Percentiles rank a stretch among this genome's conserved stretches.
Evolutionary conservation across 1,140 invertebrate genomes (phyloP).

Genomic region (Heliconius hewitsoni): DNA sequence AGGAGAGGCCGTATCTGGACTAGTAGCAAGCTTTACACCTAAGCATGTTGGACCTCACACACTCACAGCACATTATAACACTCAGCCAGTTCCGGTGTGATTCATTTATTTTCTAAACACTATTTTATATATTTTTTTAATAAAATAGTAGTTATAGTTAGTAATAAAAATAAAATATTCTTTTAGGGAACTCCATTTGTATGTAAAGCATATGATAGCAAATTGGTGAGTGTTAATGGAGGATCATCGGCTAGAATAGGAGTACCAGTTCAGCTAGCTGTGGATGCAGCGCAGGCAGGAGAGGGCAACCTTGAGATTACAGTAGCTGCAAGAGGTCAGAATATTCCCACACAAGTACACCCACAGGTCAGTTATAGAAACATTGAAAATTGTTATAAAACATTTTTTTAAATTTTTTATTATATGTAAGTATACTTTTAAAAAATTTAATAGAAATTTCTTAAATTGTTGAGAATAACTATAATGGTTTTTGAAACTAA

Average conservation of each 20-base stretch:
- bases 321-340: constrained; percentile 95
- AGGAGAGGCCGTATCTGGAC: constrained; percentile 91
- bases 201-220: constrained; percentile 96
- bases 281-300: constrained; percentile 97
- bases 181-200: constrained; percentile 92
- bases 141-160: not conserved
- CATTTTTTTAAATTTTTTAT: not conserved
- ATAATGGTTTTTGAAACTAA: no score
- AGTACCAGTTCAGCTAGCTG: constrained; percentile 94
- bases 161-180: constrained; percentile 16
- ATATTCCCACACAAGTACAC: constrained; percentile 98
- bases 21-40: constrained; percentile 95
- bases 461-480: no score
- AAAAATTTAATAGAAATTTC: no score
- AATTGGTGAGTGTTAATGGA: constrained; percentile 90
- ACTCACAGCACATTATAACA: constrained; percentile 95
- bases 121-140: no score
- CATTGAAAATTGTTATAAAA: not conserved
- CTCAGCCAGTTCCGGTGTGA: constrained; percentile 86
- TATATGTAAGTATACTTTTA: not conserved
- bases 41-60: constrained; percentile 94
- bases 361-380: constrained; percentile 87
- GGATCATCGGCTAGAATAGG: constrained; percentile 91
- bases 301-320: constrained; percentile 99
- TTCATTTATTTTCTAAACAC: constrained; percentile 3